phyloP scores from a whole-genome alignment of 1,140 invertebrate genomes.

The Plectrocnemia conspersa region DNA sequence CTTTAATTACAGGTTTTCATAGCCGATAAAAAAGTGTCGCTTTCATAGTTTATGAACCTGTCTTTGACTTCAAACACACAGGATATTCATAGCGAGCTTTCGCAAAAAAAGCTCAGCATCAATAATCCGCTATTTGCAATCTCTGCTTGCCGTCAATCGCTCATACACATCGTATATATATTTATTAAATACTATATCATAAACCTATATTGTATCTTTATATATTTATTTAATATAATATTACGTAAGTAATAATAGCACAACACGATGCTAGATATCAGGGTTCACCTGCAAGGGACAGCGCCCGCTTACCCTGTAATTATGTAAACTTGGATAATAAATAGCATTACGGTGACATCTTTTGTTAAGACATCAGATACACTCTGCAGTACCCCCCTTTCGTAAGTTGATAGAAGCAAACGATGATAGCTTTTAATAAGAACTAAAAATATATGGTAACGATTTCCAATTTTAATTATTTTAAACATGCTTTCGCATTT shows the following conservation, averaged over 20 bases:
- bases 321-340: constrained; percentile 35
- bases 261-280: constrained; percentile 8
- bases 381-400: constrained; percentile 14
- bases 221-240: too few species aligned
- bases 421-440: neutral
- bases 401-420: neutral
- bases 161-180: neutral
- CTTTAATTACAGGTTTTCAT: too few species aligned
- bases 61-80: too few species aligned
- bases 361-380: constrained; percentile 31
- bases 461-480: too few species aligned
- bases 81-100: too few species aligned
- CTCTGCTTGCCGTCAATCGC: too few species aligned
- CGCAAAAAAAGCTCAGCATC: too few species aligned
- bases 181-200: neutral
- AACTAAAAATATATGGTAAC: neutral
- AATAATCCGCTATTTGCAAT: too few species aligned
- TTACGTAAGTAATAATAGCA: too few species aligned
- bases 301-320: constrained; percentile 27
- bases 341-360: constrained; percentile 33
- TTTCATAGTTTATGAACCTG: too few species aligned
- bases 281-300: constrained; percentile 20
- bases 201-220: neutral
- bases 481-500: too few species aligned
- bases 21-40: too few species aligned